Evolutionary conservation across 2,113 vertebrate genomes (phyloP).

Genomic region (Chaetorhynchus papuensis): DNA sequence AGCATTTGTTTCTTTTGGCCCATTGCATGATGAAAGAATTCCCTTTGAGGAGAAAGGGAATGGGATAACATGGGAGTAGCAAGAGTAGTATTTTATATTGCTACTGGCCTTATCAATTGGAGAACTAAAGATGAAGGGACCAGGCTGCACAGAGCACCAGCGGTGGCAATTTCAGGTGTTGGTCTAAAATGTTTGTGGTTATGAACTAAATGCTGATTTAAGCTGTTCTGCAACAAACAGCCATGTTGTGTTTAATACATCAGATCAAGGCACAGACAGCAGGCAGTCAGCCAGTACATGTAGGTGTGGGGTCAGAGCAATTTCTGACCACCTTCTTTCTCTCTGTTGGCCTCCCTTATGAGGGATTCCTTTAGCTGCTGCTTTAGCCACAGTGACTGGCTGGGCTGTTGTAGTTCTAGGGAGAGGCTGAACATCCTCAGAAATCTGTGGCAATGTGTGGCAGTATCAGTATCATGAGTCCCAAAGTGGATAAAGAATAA

Average conservation of each 20-base stretch:
- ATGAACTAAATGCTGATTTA: background rate
- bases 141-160: background rate
- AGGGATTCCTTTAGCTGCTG: background rate
- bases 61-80: background rate
- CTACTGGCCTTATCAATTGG: background rate
- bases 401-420: background rate
- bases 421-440: background rate
- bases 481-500: background rate
- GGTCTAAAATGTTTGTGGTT: background rate
- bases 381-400: background rate
- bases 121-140: background rate
- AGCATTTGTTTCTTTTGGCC: background rate
- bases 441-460: background rate
- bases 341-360: background rate
- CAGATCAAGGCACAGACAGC: background rate
- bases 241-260: background rate
- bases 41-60: background rate
- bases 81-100: background rate
- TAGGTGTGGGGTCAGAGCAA: background rate
- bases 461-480: background rate
- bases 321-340: background rate
- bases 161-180: background rate
- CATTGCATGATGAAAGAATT: background rate
- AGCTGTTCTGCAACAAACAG: background rate
- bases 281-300: background rate